These are phyloP conservation scores for Aspiorhynchus laticeps DNA, from an alignment of 2,113 vertebrate genomes.

Conservation along the genomic window DNA sequence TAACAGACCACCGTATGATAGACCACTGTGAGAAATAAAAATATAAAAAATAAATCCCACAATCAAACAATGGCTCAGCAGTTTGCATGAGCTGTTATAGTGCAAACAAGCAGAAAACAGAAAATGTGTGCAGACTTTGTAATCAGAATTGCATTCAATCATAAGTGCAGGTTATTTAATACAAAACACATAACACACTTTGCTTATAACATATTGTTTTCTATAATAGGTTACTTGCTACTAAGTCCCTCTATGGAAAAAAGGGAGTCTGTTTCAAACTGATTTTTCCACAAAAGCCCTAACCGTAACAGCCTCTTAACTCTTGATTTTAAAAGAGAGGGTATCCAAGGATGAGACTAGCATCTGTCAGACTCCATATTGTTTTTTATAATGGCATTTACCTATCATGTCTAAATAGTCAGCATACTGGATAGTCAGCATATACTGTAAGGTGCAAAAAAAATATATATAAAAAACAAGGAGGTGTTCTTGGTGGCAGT, in stretches of 20 bases:
- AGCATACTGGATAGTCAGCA: constrained; percentile 2
- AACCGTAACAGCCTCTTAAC: neutral
- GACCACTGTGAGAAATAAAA: no score
- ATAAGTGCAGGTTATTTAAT: no score
- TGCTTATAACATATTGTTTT: no score
- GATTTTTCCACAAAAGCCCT: neutral
- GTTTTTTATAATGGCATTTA: constrained; percentile 37
- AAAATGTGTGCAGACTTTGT: no score
- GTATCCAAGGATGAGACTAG: neutral
- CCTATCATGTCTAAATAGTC: constrained; percentile 40
- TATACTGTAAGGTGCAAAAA: neutral
- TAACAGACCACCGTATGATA: no score
- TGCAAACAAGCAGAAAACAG: no score
- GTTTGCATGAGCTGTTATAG: no score
- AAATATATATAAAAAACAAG: neutral
- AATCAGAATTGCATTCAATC: no score
- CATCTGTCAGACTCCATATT: neutral
- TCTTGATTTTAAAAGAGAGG: neutral
- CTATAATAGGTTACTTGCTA: neutral
- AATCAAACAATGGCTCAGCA: no score
- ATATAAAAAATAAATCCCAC: no score
- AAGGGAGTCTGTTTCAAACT: neutral
- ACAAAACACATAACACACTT: no score
- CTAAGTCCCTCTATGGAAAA: neutral
- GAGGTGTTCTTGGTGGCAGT: neutral